Base-by-base conservation (phyloP, 1,140 invertebrate genomes). In the Augochlora pura region DNA sequence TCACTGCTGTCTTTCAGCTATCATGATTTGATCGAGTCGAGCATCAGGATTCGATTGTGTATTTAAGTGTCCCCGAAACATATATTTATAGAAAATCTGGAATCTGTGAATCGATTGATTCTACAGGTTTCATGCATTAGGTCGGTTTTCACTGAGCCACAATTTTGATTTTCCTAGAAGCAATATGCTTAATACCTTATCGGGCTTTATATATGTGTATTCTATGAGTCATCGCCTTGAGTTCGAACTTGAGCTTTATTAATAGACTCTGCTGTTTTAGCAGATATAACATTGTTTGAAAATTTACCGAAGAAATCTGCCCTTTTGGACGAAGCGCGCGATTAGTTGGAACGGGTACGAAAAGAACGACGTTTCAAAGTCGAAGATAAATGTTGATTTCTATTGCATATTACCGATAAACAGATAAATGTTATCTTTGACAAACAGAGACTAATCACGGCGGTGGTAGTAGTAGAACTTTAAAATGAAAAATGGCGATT, bases 171-270 rank as follows among this genome's bases (percentile, higher is more conserved):
- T 64, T 72, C 7, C 39, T 46, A 72, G 12, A 72, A 63, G 18
- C 25, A 69, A 21, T 52, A 18, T 18, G 18, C 54, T 57, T n/a
- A 57, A 57, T 46, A 32, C 54, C 68, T 78, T 78, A 78, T 78
- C 76, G 16, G 25, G 68, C 25, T 71, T 32, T 54, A 32, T 32
- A 32, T 32, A 32, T 32, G 32, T 32, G 0, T 42, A 46, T 64
- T 71, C 68, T 71, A 78, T 78, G 76, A 78, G 60, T 78, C 76
- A 78, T 63, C 76, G 32, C 9, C 49, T 64, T 57, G 32, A 3
- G 59, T 54, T 71, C 67, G 59, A 25, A 72, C 59, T 71, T 78
- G 21, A 52, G 18, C 7, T 64, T 64, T 64, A 25, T 23, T 32
- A 57, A n/a, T 42, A 12, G 21, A 21, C 32, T 27, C 27, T 16